phyloP scores from a whole-genome alignment of 2,888 invertebrate species.

The Cyclophora albipunctata region DNA sequence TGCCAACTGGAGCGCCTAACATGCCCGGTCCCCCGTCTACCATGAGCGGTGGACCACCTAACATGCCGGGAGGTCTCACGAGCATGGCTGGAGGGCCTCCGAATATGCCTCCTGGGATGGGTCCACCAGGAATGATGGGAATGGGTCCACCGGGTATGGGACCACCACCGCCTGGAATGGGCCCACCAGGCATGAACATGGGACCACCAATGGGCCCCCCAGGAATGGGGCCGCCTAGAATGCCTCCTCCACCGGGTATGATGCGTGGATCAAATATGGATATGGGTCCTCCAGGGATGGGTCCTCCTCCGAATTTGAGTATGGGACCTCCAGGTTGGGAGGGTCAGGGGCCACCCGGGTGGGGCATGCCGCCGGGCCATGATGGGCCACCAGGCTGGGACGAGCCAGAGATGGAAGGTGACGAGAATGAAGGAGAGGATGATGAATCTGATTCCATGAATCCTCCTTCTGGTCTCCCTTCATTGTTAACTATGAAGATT shows the following conservation, averaged over 20 bases:
- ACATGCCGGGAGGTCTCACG: slow-evolving; percentile 23
- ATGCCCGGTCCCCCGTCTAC: slow-evolving; percentile 27
- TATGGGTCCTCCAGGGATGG: slow-evolving; percentile 63
- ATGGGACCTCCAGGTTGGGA: slow-evolving; percentile 50
- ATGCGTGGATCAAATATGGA: slow-evolving; percentile 54
- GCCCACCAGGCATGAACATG: slow-evolving; percentile 23
- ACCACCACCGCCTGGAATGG: slow-evolving; percentile 27
- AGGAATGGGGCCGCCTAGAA: slow-evolving; percentile 44
- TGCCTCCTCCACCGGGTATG: slow-evolving; percentile 57
- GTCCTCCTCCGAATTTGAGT: slow-evolving; percentile 57
- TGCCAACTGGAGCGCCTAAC: slow-evolving; percentile 16
- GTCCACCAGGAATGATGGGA: slow-evolving; percentile 22
- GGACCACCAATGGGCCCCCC: slow-evolving; percentile 29
- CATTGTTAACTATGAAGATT: slow-evolving; percentile 78
- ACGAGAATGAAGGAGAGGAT: slow-evolving; percentile 4
- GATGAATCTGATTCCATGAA: slow-evolving; percentile 31
- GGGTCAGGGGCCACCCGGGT: slow-evolving; percentile 46
- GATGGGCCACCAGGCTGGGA: slow-evolving; percentile 61
- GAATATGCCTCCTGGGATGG: slow-evolving; percentile 41
- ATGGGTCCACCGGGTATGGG: slow-evolving; percentile 37
- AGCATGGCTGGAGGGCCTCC: slow-evolving; percentile 25
- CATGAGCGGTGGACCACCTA: slow-evolving; percentile 28
- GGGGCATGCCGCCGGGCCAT: slow-evolving; percentile 31
- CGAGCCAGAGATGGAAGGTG: slow-evolving; percentile 50
- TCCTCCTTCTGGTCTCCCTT: slow-evolving; percentile 60